Base-by-base conservation (phyloP, 2,888 invertebrate species). In the Sinopyrophorus schimmeli region DNA sequence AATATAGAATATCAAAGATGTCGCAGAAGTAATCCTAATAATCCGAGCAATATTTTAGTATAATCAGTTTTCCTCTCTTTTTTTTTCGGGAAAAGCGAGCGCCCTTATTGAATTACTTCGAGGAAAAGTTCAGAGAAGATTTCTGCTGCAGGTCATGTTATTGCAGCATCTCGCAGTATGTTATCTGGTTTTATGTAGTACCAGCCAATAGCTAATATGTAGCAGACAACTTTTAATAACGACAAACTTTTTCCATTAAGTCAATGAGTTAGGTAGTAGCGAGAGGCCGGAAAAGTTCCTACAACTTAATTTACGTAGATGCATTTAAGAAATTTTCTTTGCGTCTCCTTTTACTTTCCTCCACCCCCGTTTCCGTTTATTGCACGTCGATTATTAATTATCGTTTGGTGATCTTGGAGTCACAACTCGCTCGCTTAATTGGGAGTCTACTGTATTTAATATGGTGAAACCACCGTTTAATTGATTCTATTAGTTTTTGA, bases 211-310 rank as follows among this genome's bases (percentile, higher is more conserved):
- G 63, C 60, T 65, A 65, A 64, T 63, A 65, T 65, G 66, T 64
- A 61, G 52, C 52, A 34, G 57, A 51, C 61, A 66, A 66, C 61
- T 68, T 68, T 65, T 68, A 67, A 67, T 68, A 68, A 67, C 63
- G 64, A 63, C 62, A 61, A 69, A 69, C 66, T 69, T 69, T 69
- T 67, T 67, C 68, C 69, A 69, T 68, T 68, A 69, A 68, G 61
- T 55, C 61, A 60, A 65, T 65, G 65, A 65, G 63, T 66, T 67
- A 32, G 52, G 34, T 42, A 39, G 37, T 35, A 39, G 39, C 18
- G 32, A 40, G 46, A 26, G 48, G 35, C 26, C 41, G 15, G 34
- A 27, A 35, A 51, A 47, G 31, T 42, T 46, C 44, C 20, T 23
- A 41, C 41, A 47, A 54, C 41, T 51, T 51, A 54, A 54, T 54